Conservation (phyloP, 2,888 invertebrate species). For the Anoncus sp. region DNA sequence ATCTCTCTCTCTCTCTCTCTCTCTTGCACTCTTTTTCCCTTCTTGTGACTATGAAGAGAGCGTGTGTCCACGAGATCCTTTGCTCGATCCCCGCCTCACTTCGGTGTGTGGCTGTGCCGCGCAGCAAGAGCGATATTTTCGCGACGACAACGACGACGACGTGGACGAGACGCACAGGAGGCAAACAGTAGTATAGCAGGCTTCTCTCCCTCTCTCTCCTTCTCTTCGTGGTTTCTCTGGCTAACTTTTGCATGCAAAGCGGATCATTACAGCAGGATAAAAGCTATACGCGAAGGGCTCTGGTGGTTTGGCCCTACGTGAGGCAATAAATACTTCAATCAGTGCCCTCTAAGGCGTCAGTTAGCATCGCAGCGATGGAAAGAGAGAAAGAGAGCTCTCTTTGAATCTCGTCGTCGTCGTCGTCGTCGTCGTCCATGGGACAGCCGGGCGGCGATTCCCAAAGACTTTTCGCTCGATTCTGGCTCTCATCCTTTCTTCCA, state of each 20-base stretch:
- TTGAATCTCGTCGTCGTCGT: conserved; percentile 17
- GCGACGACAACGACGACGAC: conserved; percentile 46
- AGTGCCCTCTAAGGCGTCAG: conserved; percentile 82
- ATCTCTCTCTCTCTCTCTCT: background rate
- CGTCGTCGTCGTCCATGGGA: conserved; percentile 63
- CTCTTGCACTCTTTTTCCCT: background rate
- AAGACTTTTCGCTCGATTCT: conserved; percentile 70
- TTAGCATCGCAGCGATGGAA: conserved; percentile 77
- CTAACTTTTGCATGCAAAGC: conserved; percentile 76
- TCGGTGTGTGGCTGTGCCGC: conserved; percentile 9
- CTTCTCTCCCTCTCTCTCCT: background rate
- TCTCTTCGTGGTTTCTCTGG: background rate
- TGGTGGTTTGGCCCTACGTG: conserved; percentile 60
- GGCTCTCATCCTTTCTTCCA: conserved; percentile 74
- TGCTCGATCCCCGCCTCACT: conserved; percentile 32
- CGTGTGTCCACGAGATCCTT: conserved; percentile 34
- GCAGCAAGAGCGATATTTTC: conserved; percentile 33
- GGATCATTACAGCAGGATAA: conserved; percentile 80
- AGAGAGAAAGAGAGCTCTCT: conserved; percentile 34
- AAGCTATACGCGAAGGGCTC: conserved; percentile 65
- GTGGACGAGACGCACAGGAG: conserved; percentile 46
- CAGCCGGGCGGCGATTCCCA: conserved; percentile 79
- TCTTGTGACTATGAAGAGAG: conserved; percentile 27
- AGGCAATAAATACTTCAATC: conserved; percentile 82
- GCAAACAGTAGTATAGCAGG: conserved; percentile 7